Percentiles rank a stretch among this genome's conserved stretches.
Evolutionary conservation across 2,113 vertebrate genomes (phyloP).

Genomic region (Crotalus viridis): DNA sequence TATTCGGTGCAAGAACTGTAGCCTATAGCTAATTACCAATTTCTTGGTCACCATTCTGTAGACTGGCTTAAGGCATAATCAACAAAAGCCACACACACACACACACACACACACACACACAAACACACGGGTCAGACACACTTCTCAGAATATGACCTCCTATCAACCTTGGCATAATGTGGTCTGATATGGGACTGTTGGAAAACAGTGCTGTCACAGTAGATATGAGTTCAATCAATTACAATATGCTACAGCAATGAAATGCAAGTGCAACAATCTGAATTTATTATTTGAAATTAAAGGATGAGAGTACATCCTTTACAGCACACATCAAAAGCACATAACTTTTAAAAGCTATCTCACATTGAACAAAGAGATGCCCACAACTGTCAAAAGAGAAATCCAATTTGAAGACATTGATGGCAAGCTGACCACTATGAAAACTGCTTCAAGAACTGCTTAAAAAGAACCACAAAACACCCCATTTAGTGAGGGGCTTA

Average conservation of each 20-base stretch:
- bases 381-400: neutral
- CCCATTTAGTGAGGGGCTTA: neutral
- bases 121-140: neutral
- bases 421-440: neutral
- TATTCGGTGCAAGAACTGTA: neutral
- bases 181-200: neutral
- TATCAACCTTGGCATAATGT: neutral
- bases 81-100: neutral
- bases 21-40: neutral
- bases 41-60: neutral
- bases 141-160: neutral
- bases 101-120: neutral
- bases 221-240: neutral
- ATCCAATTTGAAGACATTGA: neutral
- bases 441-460: neutral
- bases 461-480: neutral
- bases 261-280: conserved; percentile 12
- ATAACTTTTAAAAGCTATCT: neutral
- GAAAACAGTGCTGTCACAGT: neutral
- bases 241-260: neutral
- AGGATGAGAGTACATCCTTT: conserved; percentile 10
- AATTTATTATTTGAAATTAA: conserved; percentile 20
- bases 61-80: neutral
- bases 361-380: neutral
- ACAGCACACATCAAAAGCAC: neutral